Base-by-base conservation (phyloP, 2,113 vertebrate species). In the Tautogolabrus adspersus region DNA sequence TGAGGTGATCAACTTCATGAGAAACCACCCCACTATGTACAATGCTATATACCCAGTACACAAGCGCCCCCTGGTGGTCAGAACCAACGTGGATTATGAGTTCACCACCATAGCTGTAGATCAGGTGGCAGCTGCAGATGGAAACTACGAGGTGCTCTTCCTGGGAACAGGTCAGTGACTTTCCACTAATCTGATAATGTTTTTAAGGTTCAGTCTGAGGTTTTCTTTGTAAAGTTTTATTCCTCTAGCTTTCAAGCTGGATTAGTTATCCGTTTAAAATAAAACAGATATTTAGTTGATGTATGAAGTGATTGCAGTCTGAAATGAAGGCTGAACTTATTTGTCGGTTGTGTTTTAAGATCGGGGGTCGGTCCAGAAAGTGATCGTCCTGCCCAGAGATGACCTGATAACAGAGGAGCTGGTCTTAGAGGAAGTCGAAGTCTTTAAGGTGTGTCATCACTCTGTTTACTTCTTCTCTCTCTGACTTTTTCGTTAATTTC, bases 1-100 rank as follows among this genome's bases (percentile, higher is more conserved):
- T 0, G 98, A 99, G 83, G 98, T 99, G 55, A 99, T 99, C 92
- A 99, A 98, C 95, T 99, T 99, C 94, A 99, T 99, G 97, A 95
- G 98, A 3, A 91, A 96, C 1, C 98, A 99, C 91, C 98, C 98
- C 0, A 96, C 97, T 89, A 99, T 99, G 98, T 96, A 96, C 95
- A 97, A 99, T 13, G 88, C 96, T 0, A 92, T 99, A 60, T 99
- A 99, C 91, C 98, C 97, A 2, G 95, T 97, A 46, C 97, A 99
- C 94, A 97, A 97, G 93, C 96, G 95, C 92, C 97, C 97, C 0
- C 96, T 99, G 66, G 97, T 99, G 87, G 96, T 99, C 61, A 96
- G 98, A 82, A 98, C 96, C 23, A 98, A 97, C 0, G 95, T 96
- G 46, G 96, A 97, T 93, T 99, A 99, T 82, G 96, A 96, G 84